A percentile compares a stretch with the other conserved stretches of the same genome.
These are phyloP conservation scores for Pogonomyrmex barbatus DNA, from an alignment of 1,140 invertebrate species.

Conservation along the genomic window DNA sequence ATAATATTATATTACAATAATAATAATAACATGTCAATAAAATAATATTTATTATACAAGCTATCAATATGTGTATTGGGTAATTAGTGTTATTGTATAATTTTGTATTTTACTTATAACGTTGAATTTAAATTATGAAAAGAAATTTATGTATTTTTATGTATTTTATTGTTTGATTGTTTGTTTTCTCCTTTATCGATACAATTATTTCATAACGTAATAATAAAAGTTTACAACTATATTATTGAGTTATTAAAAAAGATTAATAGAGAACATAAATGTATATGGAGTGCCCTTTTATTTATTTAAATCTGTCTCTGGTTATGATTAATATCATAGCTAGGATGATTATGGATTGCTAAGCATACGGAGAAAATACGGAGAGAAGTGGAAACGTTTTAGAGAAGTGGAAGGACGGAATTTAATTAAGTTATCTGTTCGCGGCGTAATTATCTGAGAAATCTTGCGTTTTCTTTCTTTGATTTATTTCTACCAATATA, in stretches of 20 bases:
- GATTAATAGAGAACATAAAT: neutral
- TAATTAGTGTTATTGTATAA: slow-evolving; percentile 9
- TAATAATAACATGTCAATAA: slow-evolving; percentile 6
- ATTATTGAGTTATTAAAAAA: neutral
- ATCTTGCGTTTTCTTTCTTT: neutral
- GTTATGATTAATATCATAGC: slow-evolving; percentile 2
- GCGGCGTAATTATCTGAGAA: neutral
- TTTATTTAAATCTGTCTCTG: neutral
- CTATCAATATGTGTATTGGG: neutral
- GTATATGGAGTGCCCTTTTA: neutral
- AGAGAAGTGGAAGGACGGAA: neutral
- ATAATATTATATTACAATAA: neutral
- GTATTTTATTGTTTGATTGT: neutral
- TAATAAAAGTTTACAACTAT: neutral
- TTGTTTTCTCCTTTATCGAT: neutral
- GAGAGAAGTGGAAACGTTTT: neutral
- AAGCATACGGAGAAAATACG: neutral
- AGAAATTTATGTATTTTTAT: neutral
- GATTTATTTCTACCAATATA: neutral
- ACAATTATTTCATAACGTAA: neutral
- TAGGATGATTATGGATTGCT: neutral
- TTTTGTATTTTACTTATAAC: neutral
- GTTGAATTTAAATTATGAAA: neutral
- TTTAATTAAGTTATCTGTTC: slow-evolving; percentile 20
- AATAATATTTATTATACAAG: slow-evolving; percentile 3